A percentile compares a stretch with the other conserved stretches of the same genome.
Evolutionary conservation across 2,888 invertebrate species (phyloP).

Genomic region (Leptinotarsa tumamoca): DNA sequence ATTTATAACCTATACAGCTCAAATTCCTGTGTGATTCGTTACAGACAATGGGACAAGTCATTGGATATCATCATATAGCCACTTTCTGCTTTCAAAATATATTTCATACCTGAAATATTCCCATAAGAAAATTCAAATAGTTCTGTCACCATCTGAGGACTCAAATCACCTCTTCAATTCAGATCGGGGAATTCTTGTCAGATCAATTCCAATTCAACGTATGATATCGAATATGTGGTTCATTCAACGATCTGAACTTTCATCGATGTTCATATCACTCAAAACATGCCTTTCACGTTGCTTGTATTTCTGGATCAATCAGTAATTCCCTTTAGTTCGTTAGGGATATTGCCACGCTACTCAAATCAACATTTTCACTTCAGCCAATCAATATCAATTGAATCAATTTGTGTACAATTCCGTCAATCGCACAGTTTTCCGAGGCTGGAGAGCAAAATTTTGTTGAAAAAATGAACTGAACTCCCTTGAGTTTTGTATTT

Average conservation of each 20-base stretch:
- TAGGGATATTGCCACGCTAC: background rate
- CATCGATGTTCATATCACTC: background rate
- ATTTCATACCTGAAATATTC: too few species aligned
- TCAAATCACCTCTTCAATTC: too few species aligned
- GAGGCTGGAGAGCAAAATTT: background rate
- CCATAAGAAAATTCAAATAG: too few species aligned
- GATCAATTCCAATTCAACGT: too few species aligned
- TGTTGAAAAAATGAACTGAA: background rate
- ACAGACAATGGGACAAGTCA: too few species aligned
- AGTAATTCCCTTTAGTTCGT: background rate
- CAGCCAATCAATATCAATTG: background rate
- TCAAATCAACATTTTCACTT: constrained; percentile 10
- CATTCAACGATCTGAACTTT: background rate
- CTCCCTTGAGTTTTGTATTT: too few species aligned
- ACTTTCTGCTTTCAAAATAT: too few species aligned
- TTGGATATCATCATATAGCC: too few species aligned
- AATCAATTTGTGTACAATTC: constrained; percentile 4
- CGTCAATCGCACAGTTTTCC: background rate
- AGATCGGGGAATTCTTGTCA: too few species aligned
- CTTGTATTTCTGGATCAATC: background rate
- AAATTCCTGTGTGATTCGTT: too few species aligned
- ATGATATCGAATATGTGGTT: background rate
- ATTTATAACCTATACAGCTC: too few species aligned
- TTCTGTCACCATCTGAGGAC: too few species aligned
- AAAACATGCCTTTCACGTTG: background rate